Conservation (phyloP, 2,888 invertebrate genomes). For the Vanessa cardui region DNA sequence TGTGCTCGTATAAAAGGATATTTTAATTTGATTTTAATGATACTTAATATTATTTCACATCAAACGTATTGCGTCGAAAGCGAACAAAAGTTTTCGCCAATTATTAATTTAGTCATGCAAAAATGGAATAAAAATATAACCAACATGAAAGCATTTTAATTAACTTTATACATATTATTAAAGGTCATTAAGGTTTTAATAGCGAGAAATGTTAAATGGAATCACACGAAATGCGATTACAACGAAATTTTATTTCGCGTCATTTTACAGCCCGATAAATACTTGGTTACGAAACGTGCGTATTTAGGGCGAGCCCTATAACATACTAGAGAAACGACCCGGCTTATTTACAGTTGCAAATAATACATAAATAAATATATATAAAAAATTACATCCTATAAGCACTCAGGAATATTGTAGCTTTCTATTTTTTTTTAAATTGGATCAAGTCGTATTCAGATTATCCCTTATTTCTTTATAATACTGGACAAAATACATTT, state of each 20-base stretch:
- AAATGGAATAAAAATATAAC: constrained; percentile 28
- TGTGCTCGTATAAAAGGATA: too few relatives aligned
- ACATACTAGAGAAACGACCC: neutral
- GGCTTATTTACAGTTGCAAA: too few relatives aligned
- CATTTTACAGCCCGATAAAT: constrained; percentile 32
- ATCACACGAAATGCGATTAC: constrained; percentile 35
- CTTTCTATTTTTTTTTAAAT: too few relatives aligned
- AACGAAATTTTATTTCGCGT: constrained; percentile 37
- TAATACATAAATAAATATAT: too few relatives aligned
- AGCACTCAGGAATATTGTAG: too few relatives aligned
- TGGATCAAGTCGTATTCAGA: too few relatives aligned
- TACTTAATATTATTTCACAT: too few relatives aligned
- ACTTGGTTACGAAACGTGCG: constrained; percentile 13
- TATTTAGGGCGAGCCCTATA: constrained; percentile 5
- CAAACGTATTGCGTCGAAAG: neutral
- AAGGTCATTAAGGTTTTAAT: constrained; percentile 30
- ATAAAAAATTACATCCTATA: too few relatives aligned
- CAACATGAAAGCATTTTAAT: constrained; percentile 34
- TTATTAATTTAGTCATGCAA: constrained; percentile 25
- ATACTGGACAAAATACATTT: too few relatives aligned
- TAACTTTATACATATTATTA: constrained; percentile 35
- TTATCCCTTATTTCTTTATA: too few relatives aligned
- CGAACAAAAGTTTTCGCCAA: constrained; percentile 2
- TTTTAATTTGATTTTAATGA: too few relatives aligned
- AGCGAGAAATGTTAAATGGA: constrained; percentile 29